These are phyloP conservation scores for Brachyistius frenatus DNA, from an alignment of 2,113 vertebrate species.

Conservation along the genomic window DNA sequence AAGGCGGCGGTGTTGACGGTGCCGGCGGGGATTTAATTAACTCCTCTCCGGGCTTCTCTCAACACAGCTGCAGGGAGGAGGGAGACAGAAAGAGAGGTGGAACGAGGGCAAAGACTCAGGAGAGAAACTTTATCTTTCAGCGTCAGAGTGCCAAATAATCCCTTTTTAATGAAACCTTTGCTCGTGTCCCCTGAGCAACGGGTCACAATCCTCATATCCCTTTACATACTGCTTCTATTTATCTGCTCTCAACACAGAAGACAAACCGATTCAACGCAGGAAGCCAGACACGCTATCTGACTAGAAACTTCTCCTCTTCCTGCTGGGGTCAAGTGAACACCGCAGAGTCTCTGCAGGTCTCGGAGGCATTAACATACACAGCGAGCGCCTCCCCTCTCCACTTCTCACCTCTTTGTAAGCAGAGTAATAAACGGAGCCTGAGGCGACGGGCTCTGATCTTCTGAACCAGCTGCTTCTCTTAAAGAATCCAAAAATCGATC, in stretches of 20 bases:
- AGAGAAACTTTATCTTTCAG: conserved; percentile 48
- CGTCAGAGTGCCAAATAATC: conserved; percentile 60
- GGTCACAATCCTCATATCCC: background rate
- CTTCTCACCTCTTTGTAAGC: conserved; percentile 45
- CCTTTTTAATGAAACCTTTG: conserved; percentile 72
- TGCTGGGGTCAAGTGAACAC: background rate
- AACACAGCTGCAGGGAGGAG: conserved; percentile 20
- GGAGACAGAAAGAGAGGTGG: conserved; percentile 16
- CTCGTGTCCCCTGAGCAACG: conserved; percentile 9
- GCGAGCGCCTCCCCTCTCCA: background rate
- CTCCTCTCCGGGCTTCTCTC: conserved; percentile 30
- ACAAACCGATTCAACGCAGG: background rate
- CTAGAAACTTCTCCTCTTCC: background rate
- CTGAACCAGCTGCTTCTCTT: background rate
- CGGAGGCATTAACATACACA: background rate
- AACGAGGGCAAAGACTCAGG: background rate
- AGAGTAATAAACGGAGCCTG: conserved; percentile 17
- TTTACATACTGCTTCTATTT: background rate
- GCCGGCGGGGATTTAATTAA: conserved; percentile 32
- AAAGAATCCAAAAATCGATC: too few relatives aligned
- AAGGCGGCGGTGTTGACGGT: background rate
- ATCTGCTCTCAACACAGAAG: background rate
- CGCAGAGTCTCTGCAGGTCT: background rate
- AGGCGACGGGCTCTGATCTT: background rate
- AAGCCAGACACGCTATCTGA: background rate